A percentile compares a stretch with the other conserved stretches of the same genome.
Evolutionary conservation across 2,113 vertebrate genomes (phyloP).

Genomic region (Ceyx margarethae): DNA sequence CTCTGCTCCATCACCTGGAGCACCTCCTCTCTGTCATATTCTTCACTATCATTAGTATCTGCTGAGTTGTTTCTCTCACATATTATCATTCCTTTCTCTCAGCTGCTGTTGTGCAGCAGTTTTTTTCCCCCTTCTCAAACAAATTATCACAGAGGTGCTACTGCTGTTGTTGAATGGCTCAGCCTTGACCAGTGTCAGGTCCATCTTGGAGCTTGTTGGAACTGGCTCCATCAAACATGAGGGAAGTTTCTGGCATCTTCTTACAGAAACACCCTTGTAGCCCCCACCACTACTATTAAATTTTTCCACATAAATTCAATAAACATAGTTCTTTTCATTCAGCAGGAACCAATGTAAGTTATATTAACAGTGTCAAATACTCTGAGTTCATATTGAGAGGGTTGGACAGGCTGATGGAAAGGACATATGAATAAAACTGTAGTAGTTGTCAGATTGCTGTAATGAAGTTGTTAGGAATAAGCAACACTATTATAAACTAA

Average conservation of each 20-base stretch:
- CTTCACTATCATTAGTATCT: background rate
- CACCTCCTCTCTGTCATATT: background rate
- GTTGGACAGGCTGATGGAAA: background rate
- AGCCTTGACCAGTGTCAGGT: background rate
- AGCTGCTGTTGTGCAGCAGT: background rate
- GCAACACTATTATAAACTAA: background rate
- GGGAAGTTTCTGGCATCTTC: background rate
- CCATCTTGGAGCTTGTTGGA: background rate
- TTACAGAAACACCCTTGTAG: background rate
- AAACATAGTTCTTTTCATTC: background rate
- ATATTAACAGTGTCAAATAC: background rate
- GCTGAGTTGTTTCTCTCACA: background rate
- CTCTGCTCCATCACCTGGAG: accelerated
- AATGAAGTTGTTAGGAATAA: background rate
- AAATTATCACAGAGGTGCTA: background rate
- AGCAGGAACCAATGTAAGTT: background rate
- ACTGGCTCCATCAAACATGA: accelerated
- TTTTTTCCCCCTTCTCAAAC: background rate
- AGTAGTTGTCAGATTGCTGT: background rate
- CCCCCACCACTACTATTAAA: background rate
- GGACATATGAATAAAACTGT: background rate
- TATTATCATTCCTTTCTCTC: background rate
- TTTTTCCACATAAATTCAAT: background rate
- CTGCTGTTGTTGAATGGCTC: accelerated
- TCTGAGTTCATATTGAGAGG: background rate